Percentiles rank a stretch among this genome's conserved stretches.
phyloP scores from a whole-genome alignment of 2,888 invertebrate species.

The Andrena dorsata region DNA sequence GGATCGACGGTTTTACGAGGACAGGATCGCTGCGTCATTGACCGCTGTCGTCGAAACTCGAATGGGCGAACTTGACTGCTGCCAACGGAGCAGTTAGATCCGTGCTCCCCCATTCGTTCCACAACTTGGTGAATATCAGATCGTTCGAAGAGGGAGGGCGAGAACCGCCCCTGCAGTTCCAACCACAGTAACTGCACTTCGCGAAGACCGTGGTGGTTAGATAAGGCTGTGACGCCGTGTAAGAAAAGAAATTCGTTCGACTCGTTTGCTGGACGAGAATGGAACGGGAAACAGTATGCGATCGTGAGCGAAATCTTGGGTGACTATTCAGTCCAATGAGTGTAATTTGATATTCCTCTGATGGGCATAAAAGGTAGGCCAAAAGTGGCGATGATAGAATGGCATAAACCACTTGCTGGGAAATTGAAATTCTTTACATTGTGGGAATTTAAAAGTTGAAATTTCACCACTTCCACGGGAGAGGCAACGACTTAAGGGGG shows the following conservation, averaged over 20 bases:
- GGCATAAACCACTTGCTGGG: no score
- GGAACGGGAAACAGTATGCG: constrained; percentile 7
- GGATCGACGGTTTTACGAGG: constrained; percentile 67
- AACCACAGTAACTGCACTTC: constrained; percentile 64
- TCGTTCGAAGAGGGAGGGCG: constrained; percentile 53
- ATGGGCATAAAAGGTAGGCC: not conserved
- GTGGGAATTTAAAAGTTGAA: not conserved
- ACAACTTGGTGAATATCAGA: constrained; percentile 77
- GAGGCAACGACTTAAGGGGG: no score
- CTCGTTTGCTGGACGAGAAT: constrained; percentile 39
- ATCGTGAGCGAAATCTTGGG: not conserved
- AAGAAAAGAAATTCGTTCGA: constrained; percentile 30
- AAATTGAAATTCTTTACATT: not conserved
- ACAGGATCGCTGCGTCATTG: constrained; percentile 65
- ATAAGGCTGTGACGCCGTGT: constrained; percentile 54
- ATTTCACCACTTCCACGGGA: not conserved
- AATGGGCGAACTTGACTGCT: constrained; percentile 67
- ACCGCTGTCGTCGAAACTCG: constrained; percentile 67
- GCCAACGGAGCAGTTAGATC: constrained; percentile 56
- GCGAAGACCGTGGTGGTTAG: constrained; percentile 53
- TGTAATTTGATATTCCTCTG: not conserved
- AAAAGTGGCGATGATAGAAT: no score
- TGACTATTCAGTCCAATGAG: not conserved
- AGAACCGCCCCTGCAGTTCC: constrained; percentile 56
- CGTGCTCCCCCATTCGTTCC: constrained; percentile 55